Conservation (phyloP, 2,888 invertebrate genomes). For the Cabera pusaria region DNA sequence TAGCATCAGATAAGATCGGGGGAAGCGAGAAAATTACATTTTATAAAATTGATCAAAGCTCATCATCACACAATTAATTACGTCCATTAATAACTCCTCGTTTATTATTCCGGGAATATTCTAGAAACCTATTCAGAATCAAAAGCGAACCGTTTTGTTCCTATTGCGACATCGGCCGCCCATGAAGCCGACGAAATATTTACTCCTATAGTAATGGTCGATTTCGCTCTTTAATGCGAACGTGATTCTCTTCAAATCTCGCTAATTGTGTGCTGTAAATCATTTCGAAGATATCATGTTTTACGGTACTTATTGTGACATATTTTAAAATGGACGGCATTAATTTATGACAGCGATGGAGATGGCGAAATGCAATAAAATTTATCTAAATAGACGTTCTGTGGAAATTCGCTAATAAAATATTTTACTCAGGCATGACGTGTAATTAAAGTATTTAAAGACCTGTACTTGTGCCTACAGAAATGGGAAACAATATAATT, state of each 20-base stretch:
- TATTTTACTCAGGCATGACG: too few relatives aligned
- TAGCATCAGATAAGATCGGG: too few relatives aligned
- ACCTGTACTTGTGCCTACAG: too few relatives aligned
- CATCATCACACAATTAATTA: constrained; percentile 9
- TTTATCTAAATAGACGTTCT: too few relatives aligned
- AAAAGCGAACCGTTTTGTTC: constrained; percentile 11
- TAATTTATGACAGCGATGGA: constrained; percentile 26
- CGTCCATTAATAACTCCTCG: constrained; percentile 4
- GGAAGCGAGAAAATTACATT: too few relatives aligned
- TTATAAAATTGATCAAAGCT: constrained; percentile 11
- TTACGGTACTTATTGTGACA: constrained; percentile 40
- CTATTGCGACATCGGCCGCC: constrained; percentile 19
- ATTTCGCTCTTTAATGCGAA: constrained; percentile 54
- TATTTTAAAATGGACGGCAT: constrained; percentile 31
- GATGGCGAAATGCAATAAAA: constrained; percentile 13
- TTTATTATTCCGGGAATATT: constrained; percentile 6
- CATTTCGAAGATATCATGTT: constrained; percentile 38
- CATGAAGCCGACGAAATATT: constrained; percentile 51
- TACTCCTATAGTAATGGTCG: constrained; percentile 53
- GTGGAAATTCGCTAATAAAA: too few relatives aligned
- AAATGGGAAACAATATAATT: too few relatives aligned
- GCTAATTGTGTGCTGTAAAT: constrained; percentile 60
- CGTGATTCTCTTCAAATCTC: constrained; percentile 64
- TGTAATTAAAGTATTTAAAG: too few relatives aligned
- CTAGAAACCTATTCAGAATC: constrained; percentile 12